phyloP scores from a whole-genome alignment of 2,888 invertebrate species.

The Hetaerina titia region DNA sequence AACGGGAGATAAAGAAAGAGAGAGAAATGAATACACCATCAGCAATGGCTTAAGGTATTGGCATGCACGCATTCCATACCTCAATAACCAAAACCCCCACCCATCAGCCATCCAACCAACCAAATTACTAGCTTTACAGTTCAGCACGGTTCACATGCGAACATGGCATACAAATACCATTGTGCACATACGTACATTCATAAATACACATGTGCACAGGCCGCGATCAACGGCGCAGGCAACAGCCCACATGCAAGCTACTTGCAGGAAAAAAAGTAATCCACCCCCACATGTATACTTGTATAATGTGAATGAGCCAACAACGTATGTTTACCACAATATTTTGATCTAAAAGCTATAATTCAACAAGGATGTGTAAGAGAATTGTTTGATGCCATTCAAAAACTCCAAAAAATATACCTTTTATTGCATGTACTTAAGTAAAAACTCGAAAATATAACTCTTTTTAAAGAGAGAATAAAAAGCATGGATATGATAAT shows the following conservation, averaged over 20 bases:
- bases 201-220: not conserved
- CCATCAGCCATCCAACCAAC: slow-evolving; percentile 45
- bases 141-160: slow-evolving; percentile 55
- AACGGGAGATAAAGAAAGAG: slow-evolving; percentile 55
- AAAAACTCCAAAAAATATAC: no score
- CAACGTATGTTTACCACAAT: no score
- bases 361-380: no score
- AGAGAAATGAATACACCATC: slow-evolving; percentile 65
- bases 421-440: no score
- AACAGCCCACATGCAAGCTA: slow-evolving; percentile 55
- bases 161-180: not conserved
- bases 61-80: slow-evolving; percentile 59
- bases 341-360: no score
- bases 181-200: not conserved
- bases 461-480: no score
- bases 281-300: no score
- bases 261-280: not conserved
- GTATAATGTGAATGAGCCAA: no score
- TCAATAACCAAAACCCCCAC: slow-evolving; percentile 9
- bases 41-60: slow-evolving; percentile 44
- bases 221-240: not conserved
- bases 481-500: no score
- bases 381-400: no score
- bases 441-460: no score
- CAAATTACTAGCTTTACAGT: not conserved